These are phyloP conservation scores for Yponomeuta plumbellus DNA, from an alignment of 2,888 invertebrate genomes.

Conservation along the genomic window DNA sequence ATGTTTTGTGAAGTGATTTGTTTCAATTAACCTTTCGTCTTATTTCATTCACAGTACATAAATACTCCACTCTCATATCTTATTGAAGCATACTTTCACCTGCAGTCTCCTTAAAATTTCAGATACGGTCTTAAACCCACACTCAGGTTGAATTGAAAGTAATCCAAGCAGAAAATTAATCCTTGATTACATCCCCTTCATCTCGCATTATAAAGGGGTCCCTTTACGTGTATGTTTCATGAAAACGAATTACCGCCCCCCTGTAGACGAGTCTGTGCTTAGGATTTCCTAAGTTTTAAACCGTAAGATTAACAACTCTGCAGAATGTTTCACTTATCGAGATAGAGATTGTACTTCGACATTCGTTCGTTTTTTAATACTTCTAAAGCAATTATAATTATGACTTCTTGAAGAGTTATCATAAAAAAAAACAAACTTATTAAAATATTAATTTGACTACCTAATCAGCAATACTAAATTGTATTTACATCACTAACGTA, in stretches of 20 bases:
- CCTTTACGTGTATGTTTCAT: slow-evolving; percentile 19
- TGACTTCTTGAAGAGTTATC: too few species aligned
- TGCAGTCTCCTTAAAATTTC: slow-evolving; percentile 58
- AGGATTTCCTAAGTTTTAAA: slow-evolving; percentile 31
- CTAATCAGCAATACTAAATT: too few species aligned
- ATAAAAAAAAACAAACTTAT: too few species aligned
- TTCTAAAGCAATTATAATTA: too few species aligned
- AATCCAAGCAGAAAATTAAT: slow-evolving; percentile 76
- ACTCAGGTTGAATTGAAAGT: slow-evolving; percentile 71
- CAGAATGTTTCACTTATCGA: background rate
- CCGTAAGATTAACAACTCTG: slow-evolving; percentile 14
- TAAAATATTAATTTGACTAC: too few species aligned
- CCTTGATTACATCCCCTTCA: slow-evolving; percentile 63
- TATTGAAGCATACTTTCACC: slow-evolving; percentile 15
- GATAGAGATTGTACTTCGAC: background rate
- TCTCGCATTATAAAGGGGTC: slow-evolving; percentile 44
- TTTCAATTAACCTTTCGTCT: background rate
- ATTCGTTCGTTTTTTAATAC: background rate
- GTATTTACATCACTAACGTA: too few species aligned
- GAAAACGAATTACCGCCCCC: slow-evolving; percentile 12
- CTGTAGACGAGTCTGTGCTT: slow-evolving; percentile 18
- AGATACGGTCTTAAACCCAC: slow-evolving; percentile 56
- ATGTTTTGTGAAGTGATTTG: too few species aligned
- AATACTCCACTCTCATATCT: background rate
- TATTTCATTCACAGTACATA: background rate